phyloP scores from a whole-genome alignment of 2,888 invertebrate genomes.

The Metopia argyrocephala region DNA sequence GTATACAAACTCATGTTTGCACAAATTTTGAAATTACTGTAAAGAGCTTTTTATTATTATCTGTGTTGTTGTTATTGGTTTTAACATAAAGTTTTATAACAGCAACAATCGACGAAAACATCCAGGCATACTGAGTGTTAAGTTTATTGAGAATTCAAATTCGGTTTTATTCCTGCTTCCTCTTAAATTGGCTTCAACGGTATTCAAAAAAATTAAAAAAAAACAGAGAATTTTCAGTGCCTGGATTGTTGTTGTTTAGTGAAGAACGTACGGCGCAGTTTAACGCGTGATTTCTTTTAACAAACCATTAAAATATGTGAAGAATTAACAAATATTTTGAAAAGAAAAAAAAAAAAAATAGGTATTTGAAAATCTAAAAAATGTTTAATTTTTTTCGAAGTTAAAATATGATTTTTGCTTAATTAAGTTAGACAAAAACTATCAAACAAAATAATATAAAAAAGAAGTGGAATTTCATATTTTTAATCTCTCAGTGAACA shows the following conservation, averaged over 20 bases:
- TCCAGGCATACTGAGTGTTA: slow-evolving; percentile 64
- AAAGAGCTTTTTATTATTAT: slow-evolving; percentile 37
- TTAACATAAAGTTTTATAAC: slow-evolving; percentile 54
- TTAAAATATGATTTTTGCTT: no score
- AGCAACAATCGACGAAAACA: slow-evolving; percentile 51
- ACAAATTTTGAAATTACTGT: not conserved
- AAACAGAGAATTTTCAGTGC: slow-evolving; percentile 75
- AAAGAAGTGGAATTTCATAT: no score
- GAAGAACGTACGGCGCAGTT: slow-evolving; percentile 68
- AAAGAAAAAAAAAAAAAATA: slow-evolving; percentile 12
- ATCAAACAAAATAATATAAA: not conserved
- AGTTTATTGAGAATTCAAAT: slow-evolving; percentile 31
- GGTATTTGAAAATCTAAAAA: not conserved
- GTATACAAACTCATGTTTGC: no score
- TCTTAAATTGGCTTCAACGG: not conserved
- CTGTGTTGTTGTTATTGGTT: slow-evolving; percentile 32
- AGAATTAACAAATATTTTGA: not conserved
- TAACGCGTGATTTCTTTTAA: slow-evolving; percentile 51
- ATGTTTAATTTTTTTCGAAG: no score
- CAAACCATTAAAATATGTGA: not conserved
- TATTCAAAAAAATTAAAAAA: not conserved
- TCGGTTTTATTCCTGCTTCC: slow-evolving; percentile 7
- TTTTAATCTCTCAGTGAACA: no score
- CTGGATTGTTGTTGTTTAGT: slow-evolving; percentile 77
- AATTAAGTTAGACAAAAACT: no score